Evolutionary conservation across 2,888 invertebrate genomes (phyloP).

Genomic region (Oligia fasciuncula): DNA sequence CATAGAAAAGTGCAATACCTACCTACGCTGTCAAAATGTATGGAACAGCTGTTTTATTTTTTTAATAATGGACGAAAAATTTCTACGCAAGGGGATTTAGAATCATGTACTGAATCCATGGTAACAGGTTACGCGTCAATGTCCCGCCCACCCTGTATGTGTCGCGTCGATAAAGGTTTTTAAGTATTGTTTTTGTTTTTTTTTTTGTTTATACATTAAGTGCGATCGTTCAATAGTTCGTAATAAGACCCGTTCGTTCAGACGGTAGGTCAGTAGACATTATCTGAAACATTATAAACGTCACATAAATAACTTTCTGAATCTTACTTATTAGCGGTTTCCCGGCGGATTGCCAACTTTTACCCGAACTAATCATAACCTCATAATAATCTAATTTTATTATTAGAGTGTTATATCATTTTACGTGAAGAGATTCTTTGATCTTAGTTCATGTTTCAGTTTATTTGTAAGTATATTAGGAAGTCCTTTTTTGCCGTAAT

Average conservation of each 20-base stretch:
- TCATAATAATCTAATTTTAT: background rate
- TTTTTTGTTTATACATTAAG: no score
- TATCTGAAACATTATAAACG: slow-evolving; percentile 4
- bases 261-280: background rate
- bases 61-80: no score
- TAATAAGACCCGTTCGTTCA: background rate
- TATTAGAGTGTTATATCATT: background rate
- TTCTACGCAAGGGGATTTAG: no score
- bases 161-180: no score
- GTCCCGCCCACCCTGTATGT: no score
- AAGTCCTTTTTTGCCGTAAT: background rate
- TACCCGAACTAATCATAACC: background rate
- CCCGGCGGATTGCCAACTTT: background rate
- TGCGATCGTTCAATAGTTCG: background rate
- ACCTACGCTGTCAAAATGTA: no score
- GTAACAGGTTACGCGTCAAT: no score
- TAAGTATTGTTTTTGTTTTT: no score
- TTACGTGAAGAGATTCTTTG: background rate
- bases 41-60: no score
- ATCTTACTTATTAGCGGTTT: background rate
- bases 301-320: background rate
- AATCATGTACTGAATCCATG: no score
- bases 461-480: no score
- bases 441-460: background rate
- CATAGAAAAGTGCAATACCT: no score